Conservation (phyloP, 2,113 vertebrate species). For the Plecotus auritus region DNA sequence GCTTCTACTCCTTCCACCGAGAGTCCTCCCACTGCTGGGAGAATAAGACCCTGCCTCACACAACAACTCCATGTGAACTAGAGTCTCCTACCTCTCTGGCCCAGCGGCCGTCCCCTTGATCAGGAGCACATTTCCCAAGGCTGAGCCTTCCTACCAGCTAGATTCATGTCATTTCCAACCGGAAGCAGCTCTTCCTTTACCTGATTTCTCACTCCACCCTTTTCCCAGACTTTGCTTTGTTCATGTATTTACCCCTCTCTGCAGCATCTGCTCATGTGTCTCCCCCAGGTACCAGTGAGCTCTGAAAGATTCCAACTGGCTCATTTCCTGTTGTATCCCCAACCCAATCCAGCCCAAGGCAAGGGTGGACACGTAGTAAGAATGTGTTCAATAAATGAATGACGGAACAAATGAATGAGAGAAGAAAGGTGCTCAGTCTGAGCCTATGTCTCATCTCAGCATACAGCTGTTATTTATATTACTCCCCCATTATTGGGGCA, state of each 20-base stretch:
- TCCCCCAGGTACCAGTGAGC: background rate
- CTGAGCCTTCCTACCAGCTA: background rate
- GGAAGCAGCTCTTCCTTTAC: background rate
- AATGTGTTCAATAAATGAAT: background rate
- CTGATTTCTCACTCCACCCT: accelerated
- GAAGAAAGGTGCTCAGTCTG: background rate
- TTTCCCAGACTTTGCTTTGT: background rate
- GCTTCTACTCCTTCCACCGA: background rate
- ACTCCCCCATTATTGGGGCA: background rate
- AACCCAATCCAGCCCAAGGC: background rate
- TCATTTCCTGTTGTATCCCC: background rate
- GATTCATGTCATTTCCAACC: background rate
- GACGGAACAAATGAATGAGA: background rate
- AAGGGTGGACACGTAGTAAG: accelerated
- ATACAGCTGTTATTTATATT: accelerated
- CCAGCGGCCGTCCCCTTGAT: background rate
- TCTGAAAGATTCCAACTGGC: background rate
- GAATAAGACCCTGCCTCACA: background rate
- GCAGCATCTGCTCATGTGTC: background rate
- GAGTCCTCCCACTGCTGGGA: background rate
- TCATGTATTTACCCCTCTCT: background rate
- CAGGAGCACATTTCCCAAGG: background rate
- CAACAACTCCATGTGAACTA: accelerated
- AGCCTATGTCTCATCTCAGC: background rate
- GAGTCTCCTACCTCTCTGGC: accelerated